Base-by-base conservation (phyloP, 2,888 invertebrate species). In the Sarcophaga variegata region DNA sequence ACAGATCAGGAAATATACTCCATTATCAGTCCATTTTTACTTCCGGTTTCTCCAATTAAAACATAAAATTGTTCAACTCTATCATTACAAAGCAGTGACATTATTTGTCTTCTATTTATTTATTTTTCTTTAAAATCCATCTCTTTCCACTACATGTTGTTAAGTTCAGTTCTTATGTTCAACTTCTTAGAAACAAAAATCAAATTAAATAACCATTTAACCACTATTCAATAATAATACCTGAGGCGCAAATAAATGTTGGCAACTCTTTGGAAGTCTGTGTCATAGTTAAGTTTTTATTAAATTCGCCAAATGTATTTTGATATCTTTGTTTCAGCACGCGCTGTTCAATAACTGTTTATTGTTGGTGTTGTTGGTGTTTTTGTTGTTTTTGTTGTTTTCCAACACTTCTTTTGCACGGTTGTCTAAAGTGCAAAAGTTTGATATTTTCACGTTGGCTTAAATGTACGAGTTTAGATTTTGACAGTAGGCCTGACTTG, bases 401-500 rank as follows among this genome's bases (percentile, higher is more conserved):
- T 37, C 54, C 12, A 54, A 54, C 12, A 14, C 54, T 54, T 14
- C 54, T 54, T 54, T 22, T 27, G 49, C 47, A 62, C 74, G 12
- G 25, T 66, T 77, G 67, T 66, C 54, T 77, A 72, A 45, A 49
- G 66, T 76, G 37, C 62, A 69, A 62, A n/a, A 45, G 71, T 71
- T 77, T 76, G 17, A n/a, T 54, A 71, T 81, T 85, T 81, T 20
- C 45, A 69, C 20, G 59, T 80, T 37, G 20, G 66, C 75, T 47
- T 25, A 66, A 67, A 66, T 74, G 72, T 81, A 49, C 27, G 20
- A 81, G 81, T 74, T 75, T 62, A 83, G 22, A 79, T 74, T 78
- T 84, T 84, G 86, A 81, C 86, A 87, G 86, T 87, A 87, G 86
- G 86, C 86, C 83, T 87, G 86, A 87, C 86, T 87, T 83, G 86